phyloP scores from a whole-genome alignment of 2,888 invertebrate species.

The Pantelozetes paolii region DNA sequence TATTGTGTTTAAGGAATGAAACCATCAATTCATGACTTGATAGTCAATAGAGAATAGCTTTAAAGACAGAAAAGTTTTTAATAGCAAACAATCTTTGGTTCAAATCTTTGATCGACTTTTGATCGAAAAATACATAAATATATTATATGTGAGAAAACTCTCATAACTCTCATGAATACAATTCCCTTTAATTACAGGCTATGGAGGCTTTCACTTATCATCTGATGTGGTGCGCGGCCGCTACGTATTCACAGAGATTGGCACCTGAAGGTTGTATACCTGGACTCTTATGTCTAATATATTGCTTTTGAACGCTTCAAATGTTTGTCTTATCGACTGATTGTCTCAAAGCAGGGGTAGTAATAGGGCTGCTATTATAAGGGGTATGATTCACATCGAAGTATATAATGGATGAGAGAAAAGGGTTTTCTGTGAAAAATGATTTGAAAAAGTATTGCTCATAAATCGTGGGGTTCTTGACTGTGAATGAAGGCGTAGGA shows the following conservation, averaged over 20 bases:
- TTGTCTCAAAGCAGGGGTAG: no score
- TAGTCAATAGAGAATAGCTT: neutral
- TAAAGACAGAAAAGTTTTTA: neutral
- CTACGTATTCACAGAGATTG: constrained; percentile 76
- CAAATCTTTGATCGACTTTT: constrained; percentile 19
- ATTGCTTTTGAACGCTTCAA: neutral
- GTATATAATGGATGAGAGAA: no score
- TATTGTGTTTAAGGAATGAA: neutral
- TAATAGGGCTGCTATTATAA: no score
- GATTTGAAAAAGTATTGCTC: no score
- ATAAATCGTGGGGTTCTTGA: no score
- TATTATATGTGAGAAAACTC: constrained; percentile 7
- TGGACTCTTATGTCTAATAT: neutral
- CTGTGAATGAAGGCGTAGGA: no score
- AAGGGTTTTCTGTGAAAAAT: no score
- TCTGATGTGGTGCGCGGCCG: constrained; percentile 85
- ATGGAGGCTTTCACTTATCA: constrained; percentile 79
- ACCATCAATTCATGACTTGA: neutral
- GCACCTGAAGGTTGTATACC: constrained; percentile 65
- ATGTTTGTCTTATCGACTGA: neutral
- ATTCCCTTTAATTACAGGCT: constrained; percentile 53
- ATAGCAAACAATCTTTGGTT: constrained; percentile 1
- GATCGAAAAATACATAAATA: neutral
- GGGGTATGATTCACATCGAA: no score
- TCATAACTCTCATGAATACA: constrained; percentile 16